A percentile compares a stretch with the other conserved stretches of the same genome.
Evolutionary conservation across 53 echinoderm and acorn worm species (phyloP).

Genomic region (Paelopatides confundens): DNA sequence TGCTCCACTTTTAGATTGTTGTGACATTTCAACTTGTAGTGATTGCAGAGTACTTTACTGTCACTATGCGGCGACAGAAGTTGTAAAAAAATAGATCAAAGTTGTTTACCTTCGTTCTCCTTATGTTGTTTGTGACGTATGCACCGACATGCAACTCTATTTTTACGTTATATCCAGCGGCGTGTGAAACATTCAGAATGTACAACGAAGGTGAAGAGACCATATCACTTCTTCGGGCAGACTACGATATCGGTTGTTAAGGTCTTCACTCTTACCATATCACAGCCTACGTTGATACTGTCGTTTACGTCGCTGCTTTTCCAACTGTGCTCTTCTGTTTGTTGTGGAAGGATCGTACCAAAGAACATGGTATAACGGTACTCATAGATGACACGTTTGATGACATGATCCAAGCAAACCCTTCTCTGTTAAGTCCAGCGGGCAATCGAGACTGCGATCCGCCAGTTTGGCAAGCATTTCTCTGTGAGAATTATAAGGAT

Average conservation of each 20-base stretch:
- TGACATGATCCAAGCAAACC: too few relatives aligned
- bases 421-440: too few relatives aligned
- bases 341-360: not conserved
- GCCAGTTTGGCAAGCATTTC: constrained; percentile 2
- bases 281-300: not conserved
- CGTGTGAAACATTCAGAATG: not conserved
- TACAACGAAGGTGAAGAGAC: not conserved
- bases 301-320: not conserved
- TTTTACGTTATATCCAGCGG: not conserved
- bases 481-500: constrained; percentile 4
- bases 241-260: not conserved
- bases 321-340: not conserved
- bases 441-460: not conserved
- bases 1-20: not conserved
- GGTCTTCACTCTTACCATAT: not conserved
- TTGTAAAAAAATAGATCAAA: not conserved
- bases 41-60: not conserved
- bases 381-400: not conserved
- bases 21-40: not conserved
- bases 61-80: too few relatives aligned
- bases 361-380: not conserved
- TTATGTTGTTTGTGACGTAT: not conserved
- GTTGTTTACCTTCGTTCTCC: not conserved
- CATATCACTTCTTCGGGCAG: not conserved
- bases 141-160: constrained; percentile 1